A percentile compares a stretch with the other conserved stretches of the same genome.
Evolutionary conservation across 2,888 invertebrate species (phyloP).

Genomic region (Dioctria rufipes): DNA sequence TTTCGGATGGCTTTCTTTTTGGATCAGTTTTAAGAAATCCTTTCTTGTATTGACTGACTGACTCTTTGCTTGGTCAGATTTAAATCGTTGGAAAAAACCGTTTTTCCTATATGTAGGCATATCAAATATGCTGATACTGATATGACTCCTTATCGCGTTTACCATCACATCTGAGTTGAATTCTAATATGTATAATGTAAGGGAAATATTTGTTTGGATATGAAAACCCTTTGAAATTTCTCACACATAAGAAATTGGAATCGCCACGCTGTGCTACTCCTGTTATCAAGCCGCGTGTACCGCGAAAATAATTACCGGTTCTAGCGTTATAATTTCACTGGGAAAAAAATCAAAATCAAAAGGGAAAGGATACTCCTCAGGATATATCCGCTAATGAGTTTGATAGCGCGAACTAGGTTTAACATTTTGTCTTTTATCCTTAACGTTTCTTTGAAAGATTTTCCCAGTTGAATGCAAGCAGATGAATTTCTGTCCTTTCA

Average conservation of each 20-base stretch:
- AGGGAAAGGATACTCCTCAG: not conserved
- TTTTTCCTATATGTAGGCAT: not conserved
- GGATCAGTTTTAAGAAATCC: not conserved
- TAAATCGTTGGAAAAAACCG: not conserved
- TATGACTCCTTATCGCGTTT: slow-evolving; percentile 12
- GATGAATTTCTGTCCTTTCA: not conserved
- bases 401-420: not conserved
- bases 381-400: slow-evolving; percentile 3
- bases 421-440: not conserved
- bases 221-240: not conserved
- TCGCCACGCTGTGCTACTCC: too few relatives aligned
- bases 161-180: not conserved
- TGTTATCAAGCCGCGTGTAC: not conserved
- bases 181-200: not conserved
- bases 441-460: not conserved
- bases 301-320: slow-evolving; percentile 27
- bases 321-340: not conserved
- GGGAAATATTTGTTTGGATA: not conserved
- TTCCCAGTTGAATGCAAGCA: not conserved
- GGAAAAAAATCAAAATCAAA: not conserved
- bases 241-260: slow-evolving; percentile 2
- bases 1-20: not conserved
- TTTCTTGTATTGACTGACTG: not conserved
- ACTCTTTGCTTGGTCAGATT: not conserved
- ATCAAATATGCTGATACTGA: not conserved